Evolutionary conservation across 2,797 vertebrate species (phyloP), one percentile per base, ranked within the genome.

Genomic region (Girardinus metallicus): DNA sequence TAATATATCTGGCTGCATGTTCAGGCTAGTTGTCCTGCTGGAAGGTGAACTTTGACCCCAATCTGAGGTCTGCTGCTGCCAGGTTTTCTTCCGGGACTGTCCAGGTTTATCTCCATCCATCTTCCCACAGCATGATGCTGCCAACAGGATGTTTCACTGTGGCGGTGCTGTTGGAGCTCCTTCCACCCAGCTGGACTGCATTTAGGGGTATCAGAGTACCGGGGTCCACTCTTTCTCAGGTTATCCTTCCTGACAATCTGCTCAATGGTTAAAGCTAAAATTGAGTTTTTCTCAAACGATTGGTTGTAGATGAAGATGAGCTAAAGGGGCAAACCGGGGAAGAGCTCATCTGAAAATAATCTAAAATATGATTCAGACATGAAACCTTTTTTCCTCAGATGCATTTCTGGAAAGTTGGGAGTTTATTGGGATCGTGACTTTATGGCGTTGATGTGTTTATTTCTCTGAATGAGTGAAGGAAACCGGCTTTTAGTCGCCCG

Each of bases 401-500:
- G 16, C 60, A 1, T 68, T 68, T 12, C 36, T 21, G 12, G 31
- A 39, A 39, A 41, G 64, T 41, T 68, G 64, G 36, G 21, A 36
- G 9, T 41, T 68, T 68, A 39, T 68, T 23, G 5, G 2, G 8
- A 8, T 34, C 39, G 31, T 66, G 23, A 23, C 15, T 64, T n/a
- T 9, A 3, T 36, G 57, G 29, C 8, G 46, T n/a, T 3, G 9
- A 13, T 9, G 39, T 5, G 78, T 62, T 66, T 8, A 72, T 18
- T 71, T 84, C 68, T 71, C 77, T 47, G n/a, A 79, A 83, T 46
- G 51, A 47, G 73, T 66, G 47, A 66, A 79, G 77, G n/a, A 73
- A 85, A 80, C 74, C 9, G 68, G 86, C 84, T 92, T 91, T 92
- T 85, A 91, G 92, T 86, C 79, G 78, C 31, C 86, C 78, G 87